Conservation (phyloP, 92 coral and sea anemone species). For the Phenganax marumi region DNA sequence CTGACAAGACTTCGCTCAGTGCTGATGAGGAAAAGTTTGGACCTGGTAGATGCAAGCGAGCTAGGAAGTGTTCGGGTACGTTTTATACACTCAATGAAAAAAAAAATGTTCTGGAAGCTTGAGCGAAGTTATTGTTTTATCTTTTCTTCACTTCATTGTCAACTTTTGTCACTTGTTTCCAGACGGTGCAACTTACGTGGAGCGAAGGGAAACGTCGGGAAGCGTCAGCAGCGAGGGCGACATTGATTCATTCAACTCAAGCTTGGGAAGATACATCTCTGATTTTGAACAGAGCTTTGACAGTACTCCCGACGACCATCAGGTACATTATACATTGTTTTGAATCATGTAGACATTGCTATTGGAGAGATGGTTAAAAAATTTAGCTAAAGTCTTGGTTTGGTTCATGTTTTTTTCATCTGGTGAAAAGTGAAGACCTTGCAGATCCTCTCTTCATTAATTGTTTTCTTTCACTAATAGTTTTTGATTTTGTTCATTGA, state of each 20-base stretch:
- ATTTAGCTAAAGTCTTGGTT: too few species aligned
- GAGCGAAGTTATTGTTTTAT: background rate
- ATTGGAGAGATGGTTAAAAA: too few species aligned
- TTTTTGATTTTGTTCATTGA: too few species aligned
- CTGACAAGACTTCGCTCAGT: background rate
- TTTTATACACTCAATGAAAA: background rate
- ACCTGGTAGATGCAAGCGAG: conserved; percentile 5
- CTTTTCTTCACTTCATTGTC: background rate
- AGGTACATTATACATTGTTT: background rate
- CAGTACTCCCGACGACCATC: conserved; percentile 62
- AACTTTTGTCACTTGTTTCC: background rate
- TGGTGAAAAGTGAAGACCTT: too few species aligned
- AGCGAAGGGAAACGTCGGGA: conserved; percentile 3
- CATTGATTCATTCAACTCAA: background rate
- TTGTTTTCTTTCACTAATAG: too few species aligned
- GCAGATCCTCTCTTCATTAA: too few species aligned
- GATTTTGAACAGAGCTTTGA: conserved; percentile 24
- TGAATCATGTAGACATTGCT: too few species aligned
- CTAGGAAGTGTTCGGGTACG: conserved; percentile 3
- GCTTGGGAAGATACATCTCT: conserved; percentile 32
- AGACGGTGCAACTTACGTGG: background rate
- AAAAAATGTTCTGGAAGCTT: too few species aligned
- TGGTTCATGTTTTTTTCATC: too few species aligned
- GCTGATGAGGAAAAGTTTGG: background rate
- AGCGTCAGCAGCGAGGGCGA: conserved; percentile 25